These are phyloP conservation scores for Rhagonycha fulva DNA, from an alignment of 2,888 invertebrate genomes.

Conservation along the genomic window DNA sequence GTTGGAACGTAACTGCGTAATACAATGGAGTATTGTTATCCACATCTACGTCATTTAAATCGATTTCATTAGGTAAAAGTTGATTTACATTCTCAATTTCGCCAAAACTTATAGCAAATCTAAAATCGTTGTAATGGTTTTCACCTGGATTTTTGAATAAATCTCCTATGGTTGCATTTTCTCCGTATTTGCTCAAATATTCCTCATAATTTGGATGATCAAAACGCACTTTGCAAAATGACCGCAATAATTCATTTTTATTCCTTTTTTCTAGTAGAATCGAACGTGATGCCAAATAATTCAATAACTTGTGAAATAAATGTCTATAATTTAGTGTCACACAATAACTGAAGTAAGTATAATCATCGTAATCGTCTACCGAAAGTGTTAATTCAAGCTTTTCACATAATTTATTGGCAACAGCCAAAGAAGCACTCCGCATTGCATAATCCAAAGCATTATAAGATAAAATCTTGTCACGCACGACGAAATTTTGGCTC, in stretches of 20 bases:
- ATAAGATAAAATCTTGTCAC: neutral
- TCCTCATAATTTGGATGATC: neutral
- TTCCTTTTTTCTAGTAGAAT: neutral
- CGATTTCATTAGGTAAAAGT: neutral
- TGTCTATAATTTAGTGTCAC: neutral
- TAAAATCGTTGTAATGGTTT: neutral
- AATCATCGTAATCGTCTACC: neutral
- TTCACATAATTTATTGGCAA: neutral
- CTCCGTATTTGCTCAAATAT: neutral
- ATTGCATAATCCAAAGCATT: neutral
- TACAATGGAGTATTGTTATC: neutral
- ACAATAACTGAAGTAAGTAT: neutral
- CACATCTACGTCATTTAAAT: neutral
- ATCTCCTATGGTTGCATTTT: neutral
- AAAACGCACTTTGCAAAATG: neutral
- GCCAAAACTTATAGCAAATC: neutral
- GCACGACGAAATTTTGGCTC: neutral
- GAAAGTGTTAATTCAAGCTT: neutral
- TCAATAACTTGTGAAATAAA: neutral
- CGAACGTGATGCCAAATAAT: neutral
- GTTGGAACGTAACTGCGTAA: neutral
- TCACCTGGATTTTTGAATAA: neutral
- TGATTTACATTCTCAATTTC: neutral
- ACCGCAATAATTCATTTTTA: too few relatives aligned
- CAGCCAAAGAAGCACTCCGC: neutral